A percentile compares a stretch with the other conserved stretches of the same genome.
These are phyloP conservation scores for Callorhinus ursinus DNA, from an alignment of 2,113 vertebrate genomes.

Conservation along the genomic window DNA sequence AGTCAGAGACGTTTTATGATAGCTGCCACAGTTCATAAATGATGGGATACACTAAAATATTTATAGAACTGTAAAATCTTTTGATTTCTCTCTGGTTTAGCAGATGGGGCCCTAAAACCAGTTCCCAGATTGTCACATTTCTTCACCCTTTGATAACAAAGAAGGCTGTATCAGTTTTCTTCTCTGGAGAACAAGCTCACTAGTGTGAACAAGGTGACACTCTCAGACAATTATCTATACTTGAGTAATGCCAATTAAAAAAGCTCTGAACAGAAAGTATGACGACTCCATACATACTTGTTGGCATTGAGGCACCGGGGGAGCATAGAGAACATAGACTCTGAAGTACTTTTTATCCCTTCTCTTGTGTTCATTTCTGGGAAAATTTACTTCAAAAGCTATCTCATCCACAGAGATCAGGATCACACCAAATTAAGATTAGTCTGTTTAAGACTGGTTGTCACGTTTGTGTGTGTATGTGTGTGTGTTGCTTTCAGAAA, in stretches of 20 bases:
- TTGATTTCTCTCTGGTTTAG: slow-evolving; percentile 93
- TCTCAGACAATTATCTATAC: slow-evolving; percentile 79
- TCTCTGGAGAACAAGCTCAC: slow-evolving; percentile 83
- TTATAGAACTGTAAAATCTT: slow-evolving; percentile 95
- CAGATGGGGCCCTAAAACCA: slow-evolving; percentile 91
- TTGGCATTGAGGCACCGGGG: slow-evolving; percentile 44
- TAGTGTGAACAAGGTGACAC: slow-evolving; percentile 84
- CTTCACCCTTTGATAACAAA: slow-evolving; percentile 90
- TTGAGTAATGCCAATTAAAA: slow-evolving; percentile 79
- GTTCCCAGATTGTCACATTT: slow-evolving; percentile 90
- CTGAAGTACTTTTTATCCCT: slow-evolving; percentile 41
- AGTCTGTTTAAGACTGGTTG: neutral
- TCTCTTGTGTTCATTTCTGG: slow-evolving; percentile 42
- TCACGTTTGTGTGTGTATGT: neutral
- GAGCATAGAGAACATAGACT: slow-evolving; percentile 35
- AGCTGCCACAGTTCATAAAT: slow-evolving; percentile 94
- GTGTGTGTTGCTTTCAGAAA: neutral
- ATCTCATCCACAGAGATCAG: slow-evolving; percentile 25
- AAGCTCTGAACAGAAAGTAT: slow-evolving; percentile 60
- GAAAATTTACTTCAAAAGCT: slow-evolving; percentile 51
- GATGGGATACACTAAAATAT: slow-evolving; percentile 94
- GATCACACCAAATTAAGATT: neutral
- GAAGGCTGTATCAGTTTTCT: slow-evolving; percentile 84
- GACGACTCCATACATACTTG: slow-evolving; percentile 72
- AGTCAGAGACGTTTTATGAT: slow-evolving; percentile 93